Evolutionary conservation across 2,888 invertebrate species (phyloP).

Genomic region (Spicauda simplicius): DNA sequence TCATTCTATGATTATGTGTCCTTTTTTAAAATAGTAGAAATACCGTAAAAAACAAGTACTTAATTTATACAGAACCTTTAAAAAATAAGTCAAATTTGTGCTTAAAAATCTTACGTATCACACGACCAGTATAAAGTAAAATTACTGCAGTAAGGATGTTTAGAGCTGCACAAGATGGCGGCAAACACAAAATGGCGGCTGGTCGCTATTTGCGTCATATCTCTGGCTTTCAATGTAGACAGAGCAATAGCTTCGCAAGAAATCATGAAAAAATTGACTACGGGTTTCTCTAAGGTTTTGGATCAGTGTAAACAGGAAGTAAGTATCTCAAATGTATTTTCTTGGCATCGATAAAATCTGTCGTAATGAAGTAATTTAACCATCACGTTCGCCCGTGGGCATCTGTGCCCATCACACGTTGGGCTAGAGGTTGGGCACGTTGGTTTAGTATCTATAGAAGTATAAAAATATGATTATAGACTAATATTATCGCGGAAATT

Average conservation of each 20-base stretch:
- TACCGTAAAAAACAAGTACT: background rate
- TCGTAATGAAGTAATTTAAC: too few relatives aligned
- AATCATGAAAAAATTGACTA: conserved; percentile 61
- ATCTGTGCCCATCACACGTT: too few relatives aligned
- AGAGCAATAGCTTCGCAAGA: conserved; percentile 57
- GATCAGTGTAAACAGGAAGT: conserved; percentile 70
- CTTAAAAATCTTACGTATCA: background rate
- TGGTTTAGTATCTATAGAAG: too few relatives aligned
- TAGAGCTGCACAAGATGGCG: conserved; percentile 50
- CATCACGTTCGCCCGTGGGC: too few relatives aligned
- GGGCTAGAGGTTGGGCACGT: too few relatives aligned
- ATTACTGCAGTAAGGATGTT: background rate
- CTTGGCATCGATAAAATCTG: too few relatives aligned
- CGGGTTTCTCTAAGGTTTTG: conserved; percentile 58
- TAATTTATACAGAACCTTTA: background rate
- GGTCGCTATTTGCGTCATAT: conserved; percentile 35
- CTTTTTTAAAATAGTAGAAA: too few relatives aligned
- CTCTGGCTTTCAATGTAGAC: conserved; percentile 31
- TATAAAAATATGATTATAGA: too few relatives aligned
- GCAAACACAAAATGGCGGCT: conserved; percentile 51
- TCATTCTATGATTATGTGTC: background rate
- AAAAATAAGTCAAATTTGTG: too few relatives aligned
- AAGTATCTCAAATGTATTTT: conserved; percentile 27
- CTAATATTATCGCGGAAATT: too few relatives aligned
- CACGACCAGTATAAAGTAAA: conserved; percentile 5